A percentile compares a stretch with the other conserved stretches of the same genome.
Evolutionary conservation across 2,113 vertebrate species (phyloP).

Genomic region (Dasyurus viverrinus): DNA sequence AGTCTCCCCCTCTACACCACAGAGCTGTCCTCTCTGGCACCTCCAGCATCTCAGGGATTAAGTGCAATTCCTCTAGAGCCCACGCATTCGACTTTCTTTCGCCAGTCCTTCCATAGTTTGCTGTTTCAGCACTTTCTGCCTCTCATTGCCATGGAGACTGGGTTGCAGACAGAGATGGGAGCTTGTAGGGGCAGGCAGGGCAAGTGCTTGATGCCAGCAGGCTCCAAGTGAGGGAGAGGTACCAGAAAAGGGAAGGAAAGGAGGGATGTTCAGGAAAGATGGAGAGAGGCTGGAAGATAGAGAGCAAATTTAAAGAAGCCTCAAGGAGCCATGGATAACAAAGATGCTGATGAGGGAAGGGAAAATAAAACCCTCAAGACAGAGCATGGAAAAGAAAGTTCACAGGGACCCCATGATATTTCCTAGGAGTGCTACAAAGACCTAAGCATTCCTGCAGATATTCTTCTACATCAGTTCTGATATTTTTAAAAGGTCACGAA

Average conservation of each 20-base stretch:
- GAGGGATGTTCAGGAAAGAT: not conserved
- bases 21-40: constrained; percentile 13
- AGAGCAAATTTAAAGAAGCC: constrained; percentile 7
- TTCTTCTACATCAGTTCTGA: not conserved
- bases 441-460: not conserved
- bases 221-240: not conserved
- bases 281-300: constrained; percentile 39
- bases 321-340: constrained; percentile 23
- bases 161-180: constrained; percentile 31
- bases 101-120: constrained; percentile 42
- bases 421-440: not conserved
- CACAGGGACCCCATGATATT: not conserved
- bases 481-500: constrained; percentile 24
- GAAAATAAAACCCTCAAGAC: not conserved
- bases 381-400: not conserved
- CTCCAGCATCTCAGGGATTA: constrained; percentile 8
- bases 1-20: not conserved
- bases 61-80: constrained; percentile 44
- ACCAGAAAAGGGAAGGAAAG: constrained; percentile 33
- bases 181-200: constrained; percentile 4
- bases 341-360: not conserved
- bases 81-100: not conserved
- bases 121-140: constrained; percentile 43
- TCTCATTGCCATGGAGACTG: constrained; percentile 50
- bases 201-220: not conserved